These are phyloP conservation scores for Drosophila mayri DNA, from an alignment of 1,140 invertebrate genomes.

Conservation along the genomic window DNA sequence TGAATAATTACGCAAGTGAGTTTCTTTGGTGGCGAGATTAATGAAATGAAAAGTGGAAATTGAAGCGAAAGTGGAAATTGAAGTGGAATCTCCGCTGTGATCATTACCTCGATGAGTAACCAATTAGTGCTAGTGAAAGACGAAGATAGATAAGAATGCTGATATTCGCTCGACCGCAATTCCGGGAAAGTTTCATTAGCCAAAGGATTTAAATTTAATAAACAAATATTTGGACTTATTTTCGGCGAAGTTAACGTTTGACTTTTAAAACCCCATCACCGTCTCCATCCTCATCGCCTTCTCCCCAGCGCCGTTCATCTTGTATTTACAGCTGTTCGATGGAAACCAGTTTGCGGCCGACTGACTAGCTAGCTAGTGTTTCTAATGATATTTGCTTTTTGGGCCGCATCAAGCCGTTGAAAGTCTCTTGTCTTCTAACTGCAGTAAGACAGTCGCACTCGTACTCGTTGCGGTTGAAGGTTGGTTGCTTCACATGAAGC, in stretches of 20 bases:
- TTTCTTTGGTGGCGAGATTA: conserved; percentile 16
- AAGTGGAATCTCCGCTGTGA: conserved; percentile 15
- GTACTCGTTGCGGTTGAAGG: conserved; percentile 24
- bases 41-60: conserved; percentile 50
- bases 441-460: conserved; percentile 19
- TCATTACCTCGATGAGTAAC: conserved; percentile 19
- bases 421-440: conserved; percentile 37
- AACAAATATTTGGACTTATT: conserved; percentile 36
- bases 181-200: conserved; percentile 40
- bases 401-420: conserved; percentile 50
- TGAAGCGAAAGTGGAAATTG: conserved; percentile 43
- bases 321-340: conserved; percentile 69
- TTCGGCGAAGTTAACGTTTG: conserved; percentile 47
- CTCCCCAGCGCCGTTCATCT: conserved; percentile 25
- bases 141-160: conserved; percentile 29
- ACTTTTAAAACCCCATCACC: conserved; percentile 46
- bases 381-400: conserved; percentile 59
- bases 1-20: conserved; percentile 58
- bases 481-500: conserved; percentile 7
- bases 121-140: conserved; percentile 16
- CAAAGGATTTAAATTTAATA: conserved; percentile 42
- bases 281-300: neutral
- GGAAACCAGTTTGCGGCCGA: conserved; percentile 64
- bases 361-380: conserved; percentile 36
- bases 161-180: conserved; percentile 32